Percentiles rank a stretch among this genome's conserved stretches.
Conservation (phyloP, 1,140 invertebrate genomes). For the Euura saliciscinereae region DNA sequence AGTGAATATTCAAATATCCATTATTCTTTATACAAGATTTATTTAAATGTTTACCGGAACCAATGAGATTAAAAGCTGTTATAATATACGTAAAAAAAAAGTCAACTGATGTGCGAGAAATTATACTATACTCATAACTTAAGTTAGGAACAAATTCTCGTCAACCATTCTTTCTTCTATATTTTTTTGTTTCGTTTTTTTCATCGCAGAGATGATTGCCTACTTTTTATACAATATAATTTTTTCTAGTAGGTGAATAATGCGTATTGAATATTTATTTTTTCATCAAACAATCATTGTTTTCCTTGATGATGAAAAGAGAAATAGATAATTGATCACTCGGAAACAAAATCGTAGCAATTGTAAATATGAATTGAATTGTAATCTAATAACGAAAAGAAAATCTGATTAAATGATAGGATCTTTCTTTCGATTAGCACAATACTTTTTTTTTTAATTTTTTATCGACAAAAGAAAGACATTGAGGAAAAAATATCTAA, state of each 20-base stretch:
- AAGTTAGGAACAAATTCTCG: slow-evolving; percentile 5
- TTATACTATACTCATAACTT: neutral
- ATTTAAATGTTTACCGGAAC: neutral
- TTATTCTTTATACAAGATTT: neutral
- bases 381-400: neutral
- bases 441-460: no score
- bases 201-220: neutral
- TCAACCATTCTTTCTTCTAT: neutral
- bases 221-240: neutral
- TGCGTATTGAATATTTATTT: neutral
- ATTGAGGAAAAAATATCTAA: neutral
- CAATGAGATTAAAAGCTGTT: neutral
- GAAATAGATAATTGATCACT: neutral
- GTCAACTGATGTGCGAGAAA: neutral
- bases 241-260: neutral
- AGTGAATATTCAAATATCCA: slow-evolving; percentile 10
- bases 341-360: neutral
- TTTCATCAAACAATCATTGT: neutral
- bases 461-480: neutral
- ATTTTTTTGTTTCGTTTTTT: neutral
- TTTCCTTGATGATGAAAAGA: neutral
- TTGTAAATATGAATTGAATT: neutral
- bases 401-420: neutral
- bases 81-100: neutral
- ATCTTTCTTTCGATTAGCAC: neutral